These are phyloP conservation scores for Lophius piscatorius DNA, from an alignment of 2,113 vertebrate species.

Conservation along the genomic window DNA sequence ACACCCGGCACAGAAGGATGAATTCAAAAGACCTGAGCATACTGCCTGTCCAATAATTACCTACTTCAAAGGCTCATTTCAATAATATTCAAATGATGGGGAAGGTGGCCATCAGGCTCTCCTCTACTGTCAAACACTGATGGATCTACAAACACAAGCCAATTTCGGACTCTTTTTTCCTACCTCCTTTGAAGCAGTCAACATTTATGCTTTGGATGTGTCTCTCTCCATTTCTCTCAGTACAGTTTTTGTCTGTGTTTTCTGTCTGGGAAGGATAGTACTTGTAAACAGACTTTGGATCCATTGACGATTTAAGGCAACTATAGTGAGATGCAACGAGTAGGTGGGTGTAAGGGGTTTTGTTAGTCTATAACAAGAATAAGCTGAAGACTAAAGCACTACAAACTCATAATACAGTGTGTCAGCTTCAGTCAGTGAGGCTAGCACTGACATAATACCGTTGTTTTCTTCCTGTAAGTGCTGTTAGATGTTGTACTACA, in stretches of 20 bases:
- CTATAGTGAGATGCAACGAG: too few relatives aligned
- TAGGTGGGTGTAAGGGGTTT: too few relatives aligned
- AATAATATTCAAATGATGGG: slow-evolving; percentile 64
- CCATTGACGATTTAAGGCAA: too few relatives aligned
- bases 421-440: too few relatives aligned
- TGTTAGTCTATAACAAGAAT: too few relatives aligned
- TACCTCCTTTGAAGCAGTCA: background rate
- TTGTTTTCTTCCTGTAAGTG: slow-evolving; percentile 24
- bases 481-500: slow-evolving; percentile 14
- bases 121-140: slow-evolving; percentile 32
- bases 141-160: slow-evolving; percentile 26
- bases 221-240: background rate
- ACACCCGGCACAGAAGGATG: slow-evolving; percentile 64
- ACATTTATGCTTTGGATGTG: too few relatives aligned
- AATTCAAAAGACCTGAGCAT: slow-evolving; percentile 61
- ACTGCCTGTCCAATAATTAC: slow-evolving; percentile 64
- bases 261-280: background rate
- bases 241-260: background rate
- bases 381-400: too few relatives aligned
- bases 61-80: slow-evolving; percentile 63
- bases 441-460: too few relatives aligned
- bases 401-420: too few relatives aligned
- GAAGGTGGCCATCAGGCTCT: slow-evolving; percentile 48
- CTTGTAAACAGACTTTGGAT: slow-evolving; percentile 2
- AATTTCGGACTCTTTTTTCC: slow-evolving; percentile 18